Conservation (phyloP, 1,140 invertebrate species). For the Manduca sexta region DNA sequence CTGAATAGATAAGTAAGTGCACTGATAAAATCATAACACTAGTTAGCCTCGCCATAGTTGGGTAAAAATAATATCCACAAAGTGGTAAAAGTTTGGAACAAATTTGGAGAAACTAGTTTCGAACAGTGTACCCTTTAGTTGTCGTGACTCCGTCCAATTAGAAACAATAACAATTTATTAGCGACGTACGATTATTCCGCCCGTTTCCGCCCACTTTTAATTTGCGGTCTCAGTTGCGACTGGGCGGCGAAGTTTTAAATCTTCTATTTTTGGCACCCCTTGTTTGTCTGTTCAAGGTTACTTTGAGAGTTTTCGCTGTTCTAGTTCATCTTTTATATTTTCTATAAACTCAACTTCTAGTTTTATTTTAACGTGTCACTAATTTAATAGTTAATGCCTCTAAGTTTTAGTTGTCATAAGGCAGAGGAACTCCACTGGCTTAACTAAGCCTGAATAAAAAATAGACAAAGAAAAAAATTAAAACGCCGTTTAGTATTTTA, state of each 20-base stretch:
- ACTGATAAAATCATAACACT: background rate
- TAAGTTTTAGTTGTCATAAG: no score
- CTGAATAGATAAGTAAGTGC: background rate
- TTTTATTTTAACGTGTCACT: no score
- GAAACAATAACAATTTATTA: constrained; percentile 5
- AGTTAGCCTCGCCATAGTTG: background rate
- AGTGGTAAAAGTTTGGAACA: background rate
- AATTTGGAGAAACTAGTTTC: no score
- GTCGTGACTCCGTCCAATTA: constrained; percentile 2
- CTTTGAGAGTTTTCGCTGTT: no score
- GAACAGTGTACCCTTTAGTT: background rate
- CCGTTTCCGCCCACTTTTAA: constrained; percentile 3
- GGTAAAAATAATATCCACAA: background rate
- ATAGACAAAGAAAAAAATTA: no score
- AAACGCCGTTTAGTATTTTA: no score
- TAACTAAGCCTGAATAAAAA: no score
- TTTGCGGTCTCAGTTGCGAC: background rate
- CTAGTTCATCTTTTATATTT: no score
- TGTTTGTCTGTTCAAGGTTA: background rate
- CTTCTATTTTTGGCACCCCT: background rate
- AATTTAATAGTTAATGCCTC: no score
- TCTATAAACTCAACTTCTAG: no score
- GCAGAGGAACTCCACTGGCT: no score
- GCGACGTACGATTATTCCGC: background rate
- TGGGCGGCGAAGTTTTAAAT: background rate